These are phyloP conservation scores for Amblyjoppa fuscipennis DNA, from an alignment of 2,888 invertebrate species.

Conservation along the genomic window DNA sequence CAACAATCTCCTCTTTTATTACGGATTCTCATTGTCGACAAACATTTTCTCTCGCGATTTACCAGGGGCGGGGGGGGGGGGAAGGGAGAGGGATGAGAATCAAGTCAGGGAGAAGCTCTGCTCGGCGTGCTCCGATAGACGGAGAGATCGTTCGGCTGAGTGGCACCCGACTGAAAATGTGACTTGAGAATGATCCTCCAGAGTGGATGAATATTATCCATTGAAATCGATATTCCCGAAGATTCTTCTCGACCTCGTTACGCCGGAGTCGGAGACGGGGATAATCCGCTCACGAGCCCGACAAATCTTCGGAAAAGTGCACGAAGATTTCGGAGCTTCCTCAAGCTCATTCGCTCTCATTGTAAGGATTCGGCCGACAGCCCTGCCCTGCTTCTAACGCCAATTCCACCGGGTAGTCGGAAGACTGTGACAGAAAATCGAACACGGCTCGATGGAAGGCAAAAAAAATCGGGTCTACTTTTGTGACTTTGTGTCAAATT, in stretches of 20 bases:
- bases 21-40: slow-evolving; percentile 67
- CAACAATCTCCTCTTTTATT: slow-evolving; percentile 62
- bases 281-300: slow-evolving; percentile 55
- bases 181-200: slow-evolving; percentile 50
- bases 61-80: slow-evolving; percentile 15
- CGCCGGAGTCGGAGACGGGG: slow-evolving; percentile 32
- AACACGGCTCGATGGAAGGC: slow-evolving; percentile 16
- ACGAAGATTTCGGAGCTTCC: slow-evolving; percentile 50
- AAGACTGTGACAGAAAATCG: slow-evolving; percentile 39
- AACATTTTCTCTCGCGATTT: slow-evolving; percentile 57
- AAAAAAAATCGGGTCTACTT: slow-evolving; percentile 15
- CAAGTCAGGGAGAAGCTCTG: slow-evolving; percentile 38
- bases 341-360: slow-evolving; percentile 56
- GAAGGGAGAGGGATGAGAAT: slow-evolving; percentile 43
- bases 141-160: slow-evolving; percentile 31
- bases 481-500: not conserved
- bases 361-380: slow-evolving; percentile 59
- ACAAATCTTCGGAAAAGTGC: slow-evolving; percentile 54
- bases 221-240: slow-evolving; percentile 61
- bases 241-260: slow-evolving; percentile 63
- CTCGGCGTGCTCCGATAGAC: slow-evolving; percentile 39
- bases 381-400: slow-evolving; percentile 46
- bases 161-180: slow-evolving; percentile 51
- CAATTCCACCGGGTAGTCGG: slow-evolving; percentile 45
- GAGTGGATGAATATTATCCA: slow-evolving; percentile 34